phyloP scores from a whole-genome alignment of 2,113 vertebrate genomes.

The Tenrec ecaudatus region DNA sequence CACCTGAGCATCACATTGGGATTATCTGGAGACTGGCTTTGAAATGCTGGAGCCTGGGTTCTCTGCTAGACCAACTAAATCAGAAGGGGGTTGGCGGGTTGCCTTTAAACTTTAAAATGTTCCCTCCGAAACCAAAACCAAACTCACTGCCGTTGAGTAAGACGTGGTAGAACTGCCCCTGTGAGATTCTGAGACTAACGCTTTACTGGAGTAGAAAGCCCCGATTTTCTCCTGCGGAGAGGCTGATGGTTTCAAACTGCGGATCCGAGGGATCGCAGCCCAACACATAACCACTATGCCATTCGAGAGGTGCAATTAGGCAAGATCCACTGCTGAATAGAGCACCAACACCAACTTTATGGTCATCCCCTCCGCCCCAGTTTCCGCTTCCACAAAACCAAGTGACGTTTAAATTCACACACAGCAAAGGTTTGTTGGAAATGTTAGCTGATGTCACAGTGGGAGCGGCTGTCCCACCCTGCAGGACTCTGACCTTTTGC shows the following conservation, averaged over 20 bases:
- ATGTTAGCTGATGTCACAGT: background rate
- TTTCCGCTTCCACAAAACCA: background rate
- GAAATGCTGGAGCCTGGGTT: background rate
- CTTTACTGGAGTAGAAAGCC: too few species aligned
- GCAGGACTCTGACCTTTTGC: background rate
- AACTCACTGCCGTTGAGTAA: too few species aligned
- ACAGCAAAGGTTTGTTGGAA: background rate
- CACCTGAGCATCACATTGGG: background rate
- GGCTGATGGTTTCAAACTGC: too few species aligned
- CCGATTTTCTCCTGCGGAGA: too few species aligned
- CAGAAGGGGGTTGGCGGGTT: background rate
- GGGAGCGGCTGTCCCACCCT: background rate
- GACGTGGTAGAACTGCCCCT: too few species aligned
- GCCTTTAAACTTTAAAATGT: background rate
- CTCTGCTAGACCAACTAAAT: background rate
- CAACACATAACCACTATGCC: too few species aligned
- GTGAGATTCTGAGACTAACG: too few species aligned
- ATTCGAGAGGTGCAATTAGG: background rate
- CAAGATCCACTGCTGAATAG: background rate
- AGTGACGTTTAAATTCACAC: background rate
- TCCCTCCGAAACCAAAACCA: background rate
- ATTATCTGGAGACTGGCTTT: background rate
- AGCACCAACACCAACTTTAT: background rate
- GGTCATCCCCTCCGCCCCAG: background rate
- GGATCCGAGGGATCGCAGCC: too few species aligned